These are phyloP conservation scores for Standfussiana lucernea DNA, from an alignment of 2,888 invertebrate genomes.

Conservation along the genomic window DNA sequence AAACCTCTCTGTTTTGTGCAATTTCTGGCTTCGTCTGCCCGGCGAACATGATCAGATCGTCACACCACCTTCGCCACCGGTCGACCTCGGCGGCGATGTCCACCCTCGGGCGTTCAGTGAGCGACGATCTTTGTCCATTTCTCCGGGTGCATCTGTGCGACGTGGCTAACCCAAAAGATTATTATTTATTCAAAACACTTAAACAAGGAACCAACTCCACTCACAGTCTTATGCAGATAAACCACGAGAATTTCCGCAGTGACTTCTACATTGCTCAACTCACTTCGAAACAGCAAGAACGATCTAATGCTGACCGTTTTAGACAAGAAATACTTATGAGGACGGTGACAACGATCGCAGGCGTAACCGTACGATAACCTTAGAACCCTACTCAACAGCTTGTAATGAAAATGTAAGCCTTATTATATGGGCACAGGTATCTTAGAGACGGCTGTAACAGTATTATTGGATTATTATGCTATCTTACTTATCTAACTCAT, in stretches of 20 bases:
- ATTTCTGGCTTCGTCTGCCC: background rate
- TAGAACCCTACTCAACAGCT: slow-evolving; percentile 71
- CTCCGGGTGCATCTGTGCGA: too few relatives aligned
- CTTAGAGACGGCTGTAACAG: slow-evolving; percentile 53
- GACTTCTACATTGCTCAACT: slow-evolving; percentile 50
- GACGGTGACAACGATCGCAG: slow-evolving; percentile 78
- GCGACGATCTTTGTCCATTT: too few relatives aligned
- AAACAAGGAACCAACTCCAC: slow-evolving; percentile 7
- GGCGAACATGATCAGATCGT: too few relatives aligned
- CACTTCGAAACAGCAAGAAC: slow-evolving; percentile 37
- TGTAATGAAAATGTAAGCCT: slow-evolving; percentile 77
- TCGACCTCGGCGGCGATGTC: too few relatives aligned
- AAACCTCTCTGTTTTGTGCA: background rate
- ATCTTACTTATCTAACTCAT: slow-evolving; percentile 48
- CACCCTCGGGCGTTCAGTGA: too few relatives aligned
- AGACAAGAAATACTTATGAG: slow-evolving; percentile 73
- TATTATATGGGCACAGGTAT: slow-evolving; percentile 58
- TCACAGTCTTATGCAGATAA: slow-evolving; percentile 21
- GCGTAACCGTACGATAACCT: slow-evolving; percentile 77
- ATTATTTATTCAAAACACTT: background rate
- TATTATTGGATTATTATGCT: slow-evolving; percentile 61
- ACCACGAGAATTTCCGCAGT: slow-evolving; percentile 34
- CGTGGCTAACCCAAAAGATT: too few relatives aligned
- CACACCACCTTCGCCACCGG: too few relatives aligned
- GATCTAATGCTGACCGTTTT: slow-evolving; percentile 63